Evolutionary conservation across 2,113 vertebrate genomes (phyloP).

Genomic region (Cathartes aura): DNA sequence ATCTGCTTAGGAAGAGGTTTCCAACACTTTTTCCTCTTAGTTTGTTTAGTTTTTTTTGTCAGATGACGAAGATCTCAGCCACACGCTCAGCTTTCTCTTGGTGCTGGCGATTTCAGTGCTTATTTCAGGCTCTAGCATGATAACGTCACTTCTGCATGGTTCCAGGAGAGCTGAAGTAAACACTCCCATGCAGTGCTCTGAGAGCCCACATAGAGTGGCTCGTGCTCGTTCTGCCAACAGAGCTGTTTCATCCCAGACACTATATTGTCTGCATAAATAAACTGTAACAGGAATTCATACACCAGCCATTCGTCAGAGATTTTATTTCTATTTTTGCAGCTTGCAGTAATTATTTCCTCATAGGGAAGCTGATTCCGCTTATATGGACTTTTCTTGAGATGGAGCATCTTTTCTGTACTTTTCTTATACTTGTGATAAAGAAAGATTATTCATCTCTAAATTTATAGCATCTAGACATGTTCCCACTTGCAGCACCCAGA

Average conservation of each 20-base stretch:
- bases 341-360: conserved; percentile 69
- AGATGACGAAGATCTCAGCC: conserved; percentile 35
- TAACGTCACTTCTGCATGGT: conserved; percentile 61
- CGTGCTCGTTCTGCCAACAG: conserved; percentile 64
- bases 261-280: conserved; percentile 74
- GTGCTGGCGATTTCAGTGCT: conserved; percentile 32
- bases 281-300: conserved; percentile 62
- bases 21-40: background rate
- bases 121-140: conserved; percentile 57
- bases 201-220: conserved; percentile 70
- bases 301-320: conserved; percentile 61
- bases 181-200: conserved; percentile 66
- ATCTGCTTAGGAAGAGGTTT: background rate
- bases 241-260: conserved; percentile 69
- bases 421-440: conserved; percentile 49
- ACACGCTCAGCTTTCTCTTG: background rate
- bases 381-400: conserved; percentile 63
- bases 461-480: conserved; percentile 60
- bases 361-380: conserved; percentile 64
- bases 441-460: conserved; percentile 68
- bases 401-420: conserved; percentile 58
- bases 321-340: conserved; percentile 69
- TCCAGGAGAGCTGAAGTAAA: conserved; percentile 70
- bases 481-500: conserved; percentile 55
- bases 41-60: background rate